A percentile compares a stretch with the other conserved stretches of the same genome.
These are phyloP conservation scores for Strigops habroptila DNA, from an alignment of 2,113 vertebrate genomes.

Conservation along the genomic window DNA sequence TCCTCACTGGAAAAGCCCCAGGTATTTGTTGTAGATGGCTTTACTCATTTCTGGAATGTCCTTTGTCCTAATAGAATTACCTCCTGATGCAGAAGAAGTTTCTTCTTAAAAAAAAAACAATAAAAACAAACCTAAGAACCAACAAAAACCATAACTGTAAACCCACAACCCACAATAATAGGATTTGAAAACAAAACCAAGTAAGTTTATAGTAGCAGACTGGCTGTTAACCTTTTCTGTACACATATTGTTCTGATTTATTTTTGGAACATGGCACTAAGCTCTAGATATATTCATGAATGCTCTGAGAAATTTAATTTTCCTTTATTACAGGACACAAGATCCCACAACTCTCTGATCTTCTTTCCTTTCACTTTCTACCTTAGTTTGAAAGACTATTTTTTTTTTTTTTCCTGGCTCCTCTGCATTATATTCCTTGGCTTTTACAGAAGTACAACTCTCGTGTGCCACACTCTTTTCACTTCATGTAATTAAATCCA, in stretches of 20 bases:
- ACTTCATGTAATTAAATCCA: conserved; percentile 1
- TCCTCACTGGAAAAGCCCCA: background rate
- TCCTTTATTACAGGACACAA: background rate
- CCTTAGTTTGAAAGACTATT: background rate
- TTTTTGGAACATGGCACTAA: background rate
- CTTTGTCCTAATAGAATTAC: background rate
- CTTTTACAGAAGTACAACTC: background rate
- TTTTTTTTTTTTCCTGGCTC: background rate
- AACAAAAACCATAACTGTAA: background rate
- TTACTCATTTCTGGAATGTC: background rate
- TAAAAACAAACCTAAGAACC: background rate
- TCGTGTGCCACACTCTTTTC: background rate
- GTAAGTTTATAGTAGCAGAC: background rate
- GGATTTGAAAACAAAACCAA: conserved; percentile 13
- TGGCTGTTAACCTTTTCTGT: background rate
- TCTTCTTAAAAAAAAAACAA: background rate
- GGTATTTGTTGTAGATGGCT: background rate
- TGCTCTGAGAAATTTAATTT: background rate
- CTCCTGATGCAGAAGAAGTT: background rate
- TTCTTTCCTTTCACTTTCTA: conserved; percentile 15
- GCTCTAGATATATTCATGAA: background rate
- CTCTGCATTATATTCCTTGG: background rate
- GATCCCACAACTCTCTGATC: background rate
- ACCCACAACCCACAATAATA: background rate
- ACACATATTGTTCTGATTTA: background rate